Evolutionary conservation across 2,888 invertebrate species (phyloP).

Genomic region (Campoplex capitator): DNA sequence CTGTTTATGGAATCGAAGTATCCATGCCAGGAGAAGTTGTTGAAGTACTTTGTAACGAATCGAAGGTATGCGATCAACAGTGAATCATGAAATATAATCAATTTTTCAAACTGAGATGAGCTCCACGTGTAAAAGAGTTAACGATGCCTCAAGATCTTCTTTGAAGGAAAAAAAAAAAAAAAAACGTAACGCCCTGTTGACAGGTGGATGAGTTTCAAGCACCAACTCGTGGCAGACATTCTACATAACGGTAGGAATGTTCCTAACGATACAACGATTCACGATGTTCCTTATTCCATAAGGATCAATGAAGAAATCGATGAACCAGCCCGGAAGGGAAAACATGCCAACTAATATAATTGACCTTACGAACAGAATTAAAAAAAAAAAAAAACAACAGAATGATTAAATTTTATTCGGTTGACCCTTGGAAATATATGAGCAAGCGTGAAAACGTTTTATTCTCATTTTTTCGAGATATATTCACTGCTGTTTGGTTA

Average conservation of each 20-base stretch:
- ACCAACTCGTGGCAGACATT: conserved; percentile 85
- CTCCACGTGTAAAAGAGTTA: conserved; percentile 25
- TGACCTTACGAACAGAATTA: conserved; percentile 11
- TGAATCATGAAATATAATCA: conserved; percentile 38
- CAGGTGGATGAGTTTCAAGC: conserved; percentile 86
- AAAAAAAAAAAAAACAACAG: conserved; percentile 2
- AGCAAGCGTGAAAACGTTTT: conserved; percentile 66
- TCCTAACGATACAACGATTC: conserved; percentile 86
- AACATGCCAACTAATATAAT: conserved; percentile 51
- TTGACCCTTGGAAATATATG: conserved; percentile 44
- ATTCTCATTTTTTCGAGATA: conserved; percentile 52
- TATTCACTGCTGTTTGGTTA: conserved; percentile 38
- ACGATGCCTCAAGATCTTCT: conserved; percentile 38
- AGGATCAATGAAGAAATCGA: conserved; percentile 86
- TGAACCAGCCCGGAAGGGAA: conserved; percentile 66
- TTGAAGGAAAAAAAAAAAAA: conserved; percentile 1
- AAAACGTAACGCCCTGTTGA: conserved; percentile 51
- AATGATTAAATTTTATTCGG: conserved; percentile 18
- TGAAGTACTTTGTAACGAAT: conserved; percentile 86
- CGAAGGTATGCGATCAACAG: conserved; percentile 79
- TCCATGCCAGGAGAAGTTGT: conserved; percentile 87
- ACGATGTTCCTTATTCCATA: conserved; percentile 89
- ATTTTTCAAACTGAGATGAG: conserved; percentile 31
- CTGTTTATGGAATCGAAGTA: conserved; percentile 87
- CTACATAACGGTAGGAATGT: conserved; percentile 84